These are phyloP conservation scores for Callimorpha dominula DNA, from an alignment of 2,888 invertebrate species.

Conservation along the genomic window DNA sequence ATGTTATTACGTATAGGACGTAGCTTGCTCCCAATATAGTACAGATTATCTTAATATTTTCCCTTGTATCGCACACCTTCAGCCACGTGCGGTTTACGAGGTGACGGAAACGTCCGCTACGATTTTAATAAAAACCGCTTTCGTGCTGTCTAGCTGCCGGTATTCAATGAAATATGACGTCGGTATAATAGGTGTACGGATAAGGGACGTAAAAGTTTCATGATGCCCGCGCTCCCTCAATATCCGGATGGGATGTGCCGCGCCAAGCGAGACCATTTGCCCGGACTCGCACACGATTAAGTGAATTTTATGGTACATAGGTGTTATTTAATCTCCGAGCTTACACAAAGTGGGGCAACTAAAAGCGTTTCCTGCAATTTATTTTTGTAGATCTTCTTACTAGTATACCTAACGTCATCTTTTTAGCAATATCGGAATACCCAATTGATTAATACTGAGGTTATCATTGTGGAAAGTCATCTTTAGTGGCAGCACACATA, in stretches of 20 bases:
- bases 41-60: conserved; percentile 29
- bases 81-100: conserved; percentile 57
- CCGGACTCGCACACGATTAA: conserved; percentile 48
- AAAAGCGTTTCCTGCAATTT: conserved; percentile 1
- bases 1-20: conserved; percentile 22
- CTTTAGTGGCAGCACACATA: too few species aligned
- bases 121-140: conserved; percentile 58
- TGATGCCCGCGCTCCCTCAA: conserved; percentile 56
- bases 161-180: conserved; percentile 61
- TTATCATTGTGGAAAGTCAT: too few species aligned
- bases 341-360: conserved; percentile 1
- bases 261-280: conserved; percentile 38
- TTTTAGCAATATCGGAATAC: too few species aligned
- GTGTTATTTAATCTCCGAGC: conserved; percentile 26
- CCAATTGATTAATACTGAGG: too few species aligned
- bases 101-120: conserved; percentile 54
- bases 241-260: conserved; percentile 55
- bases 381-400: neutral
- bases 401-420: neutral
- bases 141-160: conserved; percentile 43
- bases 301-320: conserved; percentile 50
- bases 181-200: conserved; percentile 59
- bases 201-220: conserved; percentile 69
- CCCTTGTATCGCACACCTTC: conserved; percentile 36
- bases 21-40: conserved; percentile 7